Evolutionary conservation across 2,888 invertebrate genomes (phyloP), one percentile per base, ranked within the genome.

Genomic region (Sarcophaga carnaria): DNA sequence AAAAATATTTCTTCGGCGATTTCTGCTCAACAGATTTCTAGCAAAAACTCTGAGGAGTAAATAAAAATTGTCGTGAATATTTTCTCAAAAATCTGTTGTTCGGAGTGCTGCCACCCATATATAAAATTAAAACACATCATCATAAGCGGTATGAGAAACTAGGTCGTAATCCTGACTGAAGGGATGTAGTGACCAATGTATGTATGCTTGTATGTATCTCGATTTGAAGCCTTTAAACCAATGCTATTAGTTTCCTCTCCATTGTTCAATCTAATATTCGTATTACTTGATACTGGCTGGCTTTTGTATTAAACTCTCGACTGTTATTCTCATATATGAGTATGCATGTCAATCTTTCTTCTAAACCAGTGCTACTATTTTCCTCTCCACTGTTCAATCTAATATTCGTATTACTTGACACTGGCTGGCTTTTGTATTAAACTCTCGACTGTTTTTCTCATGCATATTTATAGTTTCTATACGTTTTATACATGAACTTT

Each of bases 401-500:
- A 12, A 60, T 78, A 72, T 83, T 54, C 54, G 49, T 22, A 62
- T 78, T 72, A 74, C 72, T 63, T 49, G 17, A 79, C 12, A 67
- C 49, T 47, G 63, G 62, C 60, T 37, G 25, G 25, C n/a, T 70
- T 25, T 49, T 59, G 12, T 74, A 14, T 27, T 66, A 64, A 78
- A 69, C 63, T 62, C 69, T 77, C 62, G 60, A 62, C 60, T 80
- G 45, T 71, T 27, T 17, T 71, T 45, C 81, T 87, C 84, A 84
- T 84, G 54, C 84, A 84, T 87, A 81, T 84, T 84, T 64, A 80
- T 80, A 54, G 20, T 12, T 27, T 66, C 14, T 69, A 10, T 54
- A 72, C 54, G 70, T 82, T 77, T 76, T 60, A 25, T 66, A 66
- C 75, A 84, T 83, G 83, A 86, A 86, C 83, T 86, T 86, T 79